Percentiles rank a stretch among this genome's conserved stretches.
These are phyloP conservation scores for Mus caroli DNA, from an alignment of 2,797 vertebrate species.

Conservation along the genomic window DNA sequence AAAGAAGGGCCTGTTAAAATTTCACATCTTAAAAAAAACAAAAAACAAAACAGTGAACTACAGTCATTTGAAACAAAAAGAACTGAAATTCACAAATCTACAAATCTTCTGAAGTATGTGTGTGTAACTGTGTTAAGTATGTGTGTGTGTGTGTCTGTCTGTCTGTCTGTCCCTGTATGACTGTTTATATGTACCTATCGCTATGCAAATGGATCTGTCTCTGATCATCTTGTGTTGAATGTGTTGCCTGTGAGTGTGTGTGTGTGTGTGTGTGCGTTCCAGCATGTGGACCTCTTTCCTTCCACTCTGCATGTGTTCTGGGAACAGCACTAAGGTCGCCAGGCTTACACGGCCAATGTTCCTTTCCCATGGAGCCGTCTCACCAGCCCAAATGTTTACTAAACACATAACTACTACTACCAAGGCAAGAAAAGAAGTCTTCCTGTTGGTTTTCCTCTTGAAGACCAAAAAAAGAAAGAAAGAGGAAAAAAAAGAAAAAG, in stretches of 20 bases:
- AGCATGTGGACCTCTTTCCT: neutral
- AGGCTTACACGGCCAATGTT: neutral
- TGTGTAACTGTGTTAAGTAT: neutral
- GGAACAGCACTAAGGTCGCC: neutral
- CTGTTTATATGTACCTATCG: neutral
- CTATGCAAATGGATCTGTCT: neutral
- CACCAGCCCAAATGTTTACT: neutral
- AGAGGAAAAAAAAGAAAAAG: neutral
- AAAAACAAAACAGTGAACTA: neutral
- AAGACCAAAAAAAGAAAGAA: neutral
- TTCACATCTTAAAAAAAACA: constrained; percentile 9
- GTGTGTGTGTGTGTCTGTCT: neutral
- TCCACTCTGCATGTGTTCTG: neutral
- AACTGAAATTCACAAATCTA: constrained; percentile 29
- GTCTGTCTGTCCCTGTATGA: neutral
- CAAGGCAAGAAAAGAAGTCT: constrained; percentile 26
- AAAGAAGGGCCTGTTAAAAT: neutral
- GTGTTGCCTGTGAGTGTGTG: neutral
- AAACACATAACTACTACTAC: constrained; percentile 45
- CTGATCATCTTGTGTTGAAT: neutral
- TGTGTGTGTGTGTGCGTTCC: no score
- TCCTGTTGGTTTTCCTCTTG: constrained; percentile 46
- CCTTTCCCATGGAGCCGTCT: neutral
- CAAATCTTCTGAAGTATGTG: constrained; percentile 46
- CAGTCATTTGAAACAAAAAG: constrained; percentile 17